Conservation (phyloP, 2,888 invertebrate species). For the Autographa gamma region DNA sequence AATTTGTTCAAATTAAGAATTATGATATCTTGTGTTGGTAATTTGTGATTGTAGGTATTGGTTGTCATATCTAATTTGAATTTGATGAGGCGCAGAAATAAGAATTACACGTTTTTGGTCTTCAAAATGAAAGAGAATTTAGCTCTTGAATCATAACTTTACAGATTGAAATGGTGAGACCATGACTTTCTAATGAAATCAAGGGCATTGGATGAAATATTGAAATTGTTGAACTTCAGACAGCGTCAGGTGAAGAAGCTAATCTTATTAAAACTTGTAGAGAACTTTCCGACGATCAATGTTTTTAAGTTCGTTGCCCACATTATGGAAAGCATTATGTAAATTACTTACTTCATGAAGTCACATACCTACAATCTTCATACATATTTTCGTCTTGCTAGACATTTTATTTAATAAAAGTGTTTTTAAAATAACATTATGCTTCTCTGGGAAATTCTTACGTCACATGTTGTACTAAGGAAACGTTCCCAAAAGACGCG, state of each 20-base stretch:
- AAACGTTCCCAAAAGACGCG: not conserved
- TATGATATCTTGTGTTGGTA: too few species aligned
- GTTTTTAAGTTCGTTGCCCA: slow-evolving; percentile 16
- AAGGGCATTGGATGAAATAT: slow-evolving; percentile 44
- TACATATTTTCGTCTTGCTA: not conserved
- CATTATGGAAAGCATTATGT: slow-evolving; percentile 6
- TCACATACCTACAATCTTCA: not conserved
- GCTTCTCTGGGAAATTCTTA: not conserved
- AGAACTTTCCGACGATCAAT: slow-evolving; percentile 19
- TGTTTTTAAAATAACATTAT: not conserved
- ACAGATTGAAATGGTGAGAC: slow-evolving; percentile 14
- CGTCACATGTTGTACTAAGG: not conserved
- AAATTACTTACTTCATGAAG: not conserved
- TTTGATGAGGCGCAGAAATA: too few species aligned
- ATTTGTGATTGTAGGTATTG: too few species aligned
- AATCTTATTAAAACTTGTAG: slow-evolving; percentile 59
- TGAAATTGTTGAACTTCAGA: slow-evolving; percentile 42
- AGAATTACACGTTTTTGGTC: not conserved
- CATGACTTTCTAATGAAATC: slow-evolving; percentile 50
- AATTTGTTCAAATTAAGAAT: not conserved
- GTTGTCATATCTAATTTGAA: too few species aligned
- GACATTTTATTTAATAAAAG: not conserved
- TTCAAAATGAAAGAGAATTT: not conserved
- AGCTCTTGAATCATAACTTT: not conserved
- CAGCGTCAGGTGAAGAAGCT: slow-evolving; percentile 32